These are phyloP conservation scores for Enteromius fasciolatus DNA, from an alignment of 2,797 vertebrate genomes.

Conservation along the genomic window DNA sequence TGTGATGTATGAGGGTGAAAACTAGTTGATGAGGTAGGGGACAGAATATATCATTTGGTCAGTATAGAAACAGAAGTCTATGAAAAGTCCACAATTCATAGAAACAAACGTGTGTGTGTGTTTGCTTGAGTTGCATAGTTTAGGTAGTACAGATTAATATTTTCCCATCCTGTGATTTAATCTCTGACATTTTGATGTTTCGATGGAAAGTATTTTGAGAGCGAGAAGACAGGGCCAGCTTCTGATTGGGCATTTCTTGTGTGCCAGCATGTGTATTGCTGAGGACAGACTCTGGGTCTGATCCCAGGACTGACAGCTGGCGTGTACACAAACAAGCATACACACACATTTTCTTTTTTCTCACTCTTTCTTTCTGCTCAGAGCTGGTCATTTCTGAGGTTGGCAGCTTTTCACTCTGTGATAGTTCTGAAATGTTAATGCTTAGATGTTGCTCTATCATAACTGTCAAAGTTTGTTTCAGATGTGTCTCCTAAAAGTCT, in stretches of 20 bases:
- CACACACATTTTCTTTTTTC: slow-evolving; percentile 1
- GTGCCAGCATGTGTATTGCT: slow-evolving; percentile 5
- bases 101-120: neutral
- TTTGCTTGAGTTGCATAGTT: neutral
- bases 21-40: neutral
- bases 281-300: slow-evolving; percentile 30
- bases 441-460: slow-evolving; percentile 14
- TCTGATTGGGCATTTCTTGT: slow-evolving; percentile 17
- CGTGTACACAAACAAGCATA: neutral
- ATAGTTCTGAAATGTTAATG: neutral
- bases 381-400: slow-evolving; percentile 32
- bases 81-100: neutral
- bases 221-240: neutral
- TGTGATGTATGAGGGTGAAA: neutral
- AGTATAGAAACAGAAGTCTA: neutral
- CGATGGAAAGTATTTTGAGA: slow-evolving; percentile 36
- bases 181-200: slow-evolving; percentile 32
- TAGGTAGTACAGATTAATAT: slow-evolving; percentile 22
- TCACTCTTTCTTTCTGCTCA: slow-evolving; percentile 3
- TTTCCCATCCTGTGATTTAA: slow-evolving; percentile 30
- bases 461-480: neutral
- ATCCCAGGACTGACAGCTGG: slow-evolving; percentile 35
- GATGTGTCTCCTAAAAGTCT: neutral
- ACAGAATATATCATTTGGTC: neutral
- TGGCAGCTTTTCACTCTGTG: slow-evolving; percentile 18